Evolutionary conservation across 1,140 invertebrate genomes (phyloP).

Genomic region (Acyrthosiphon pisum): DNA sequence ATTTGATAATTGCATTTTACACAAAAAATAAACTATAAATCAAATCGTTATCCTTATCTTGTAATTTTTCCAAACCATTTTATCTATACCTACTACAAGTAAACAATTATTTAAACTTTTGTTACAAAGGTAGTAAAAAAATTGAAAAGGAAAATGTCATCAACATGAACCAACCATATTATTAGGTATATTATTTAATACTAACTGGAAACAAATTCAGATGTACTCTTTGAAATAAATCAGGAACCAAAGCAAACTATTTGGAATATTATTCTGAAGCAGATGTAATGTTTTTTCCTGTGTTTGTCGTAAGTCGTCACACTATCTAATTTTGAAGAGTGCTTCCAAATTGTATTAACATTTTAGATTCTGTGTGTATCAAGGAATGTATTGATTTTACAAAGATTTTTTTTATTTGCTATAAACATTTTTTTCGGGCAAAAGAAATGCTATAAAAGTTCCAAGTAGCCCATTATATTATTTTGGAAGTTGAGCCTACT

Average conservation of each 20-base stretch:
- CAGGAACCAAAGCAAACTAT: background rate
- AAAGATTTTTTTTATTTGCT: background rate
- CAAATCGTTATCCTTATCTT: too few species aligned
- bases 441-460: background rate
- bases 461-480: background rate
- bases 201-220: background rate
- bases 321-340: background rate
- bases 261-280: background rate
- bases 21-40: too few species aligned
- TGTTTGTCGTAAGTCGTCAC: background rate
- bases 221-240: constrained; percentile 2
- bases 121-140: too few species aligned
- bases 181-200: background rate
- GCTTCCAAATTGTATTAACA: background rate
- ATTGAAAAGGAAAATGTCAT: background rate
- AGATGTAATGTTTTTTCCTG: background rate
- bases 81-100: too few species aligned
- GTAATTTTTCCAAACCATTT: background rate
- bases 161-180: background rate
- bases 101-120: too few species aligned
- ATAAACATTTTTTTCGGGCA: background rate
- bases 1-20: too few species aligned
- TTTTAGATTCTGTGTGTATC: background rate
- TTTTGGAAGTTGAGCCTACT: background rate
- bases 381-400: background rate